Evolutionary conservation across 1,140 invertebrate species (phyloP), one percentile per base, ranked within the genome.

Genomic region (Drosophila eugracilis): DNA sequence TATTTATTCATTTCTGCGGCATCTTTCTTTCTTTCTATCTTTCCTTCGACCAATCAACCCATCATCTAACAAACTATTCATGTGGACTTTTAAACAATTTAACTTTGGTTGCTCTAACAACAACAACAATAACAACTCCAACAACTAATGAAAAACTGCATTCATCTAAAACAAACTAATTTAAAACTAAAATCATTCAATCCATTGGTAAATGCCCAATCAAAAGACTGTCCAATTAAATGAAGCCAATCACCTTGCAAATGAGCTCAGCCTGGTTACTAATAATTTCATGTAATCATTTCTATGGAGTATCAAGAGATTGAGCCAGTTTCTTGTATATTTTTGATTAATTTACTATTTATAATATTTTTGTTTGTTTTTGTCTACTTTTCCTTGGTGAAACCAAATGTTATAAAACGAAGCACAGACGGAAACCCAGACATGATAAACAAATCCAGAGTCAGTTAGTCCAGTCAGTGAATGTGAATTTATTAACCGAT

Each of bases 211-310:
- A 47, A 36, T 21, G 26, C 36, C 50, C 14, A 15, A 34, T 41
- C 28, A 22, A 65, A 50, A 88, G 84, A 79, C 84, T 42, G 80
- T 75, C 45, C 73, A 88, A 58, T 58, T 91, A 17, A 78, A 89
- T 41, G 90, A 90, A 85, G 78, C 85, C 66, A 88, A 90, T 79
- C 81, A 88, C 62, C 73, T 90, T 53, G 78, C 89, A 53, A 79
- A 83, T 47, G 90, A 91, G 57, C 79, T 90, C 30, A 90, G 76
- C 60, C 72, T 91, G 49, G 78, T 91, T 72, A 90, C 90, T 47
- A 91, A 91, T 75, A 90, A 91, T 77, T 91, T 91, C 66, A 91
- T 91, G 88, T 91, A 81, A 88, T 71, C 59, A 57, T 53, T 78
- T 48, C 17, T 12, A 9, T 47, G 34, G 30, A 57, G 44, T 34